These are phyloP conservation scores for Microplitis deprimator DNA, from an alignment of 2,888 invertebrate genomes.

Conservation along the genomic window DNA sequence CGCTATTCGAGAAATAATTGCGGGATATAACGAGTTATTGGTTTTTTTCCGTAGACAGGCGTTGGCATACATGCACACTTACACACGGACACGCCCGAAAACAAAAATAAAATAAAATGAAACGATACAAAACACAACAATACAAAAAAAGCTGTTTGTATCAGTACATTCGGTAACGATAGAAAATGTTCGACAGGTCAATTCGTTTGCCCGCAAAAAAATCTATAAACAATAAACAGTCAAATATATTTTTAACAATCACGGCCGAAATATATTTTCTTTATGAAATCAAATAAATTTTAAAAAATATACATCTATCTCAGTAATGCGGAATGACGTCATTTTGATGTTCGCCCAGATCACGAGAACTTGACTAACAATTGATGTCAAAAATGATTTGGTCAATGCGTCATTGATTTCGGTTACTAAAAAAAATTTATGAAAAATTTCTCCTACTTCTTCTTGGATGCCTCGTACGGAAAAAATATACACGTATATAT, in stretches of 20 bases:
- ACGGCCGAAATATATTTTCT: too few relatives aligned
- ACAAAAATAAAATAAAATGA: neutral
- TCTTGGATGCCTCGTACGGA: too few relatives aligned
- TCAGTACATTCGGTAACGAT: slow-evolving; percentile 22
- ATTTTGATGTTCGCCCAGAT: too few relatives aligned
- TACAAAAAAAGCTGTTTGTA: slow-evolving; percentile 3
- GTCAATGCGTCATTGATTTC: too few relatives aligned
- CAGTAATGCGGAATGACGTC: too few relatives aligned
- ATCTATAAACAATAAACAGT: slow-evolving; percentile 17
- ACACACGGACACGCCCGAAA: neutral
- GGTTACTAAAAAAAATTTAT: too few relatives aligned
- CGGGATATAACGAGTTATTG: slow-evolving; percentile 34
- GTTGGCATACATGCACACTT: neutral
- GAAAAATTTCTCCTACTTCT: too few relatives aligned
- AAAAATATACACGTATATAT: too few relatives aligned
- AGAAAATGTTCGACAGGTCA: slow-evolving; percentile 38
- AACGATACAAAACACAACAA: slow-evolving; percentile 3
- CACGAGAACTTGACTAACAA: too few relatives aligned
- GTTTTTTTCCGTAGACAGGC: slow-evolving; percentile 22
- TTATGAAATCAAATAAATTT: too few relatives aligned
- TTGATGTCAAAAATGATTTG: too few relatives aligned
- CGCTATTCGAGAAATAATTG: slow-evolving; percentile 25
- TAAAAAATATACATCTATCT: too few relatives aligned
- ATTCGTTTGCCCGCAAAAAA: slow-evolving; percentile 32
- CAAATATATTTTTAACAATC: neutral